Percentiles rank a stretch among this genome's conserved stretches.
Conservation (phyloP, 2,888 invertebrate genomes). For the Mesoligia furuncula region DNA sequence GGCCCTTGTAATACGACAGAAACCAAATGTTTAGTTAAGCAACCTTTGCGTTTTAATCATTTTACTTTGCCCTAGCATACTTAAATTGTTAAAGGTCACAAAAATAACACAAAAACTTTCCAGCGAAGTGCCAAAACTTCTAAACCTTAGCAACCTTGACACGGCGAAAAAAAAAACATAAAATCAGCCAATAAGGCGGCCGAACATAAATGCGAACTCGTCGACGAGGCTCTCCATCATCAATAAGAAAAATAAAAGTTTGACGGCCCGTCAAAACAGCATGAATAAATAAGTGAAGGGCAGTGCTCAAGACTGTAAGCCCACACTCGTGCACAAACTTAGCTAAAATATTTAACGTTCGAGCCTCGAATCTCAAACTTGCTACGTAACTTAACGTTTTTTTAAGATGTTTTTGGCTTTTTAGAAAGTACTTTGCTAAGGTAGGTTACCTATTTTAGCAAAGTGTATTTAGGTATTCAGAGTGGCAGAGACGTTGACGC, state of each 20-base stretch:
- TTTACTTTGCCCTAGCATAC: neutral
- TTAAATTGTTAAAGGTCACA: neutral
- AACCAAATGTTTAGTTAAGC: neutral
- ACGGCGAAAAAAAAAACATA: conserved; percentile 14
- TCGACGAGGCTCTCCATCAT: conserved; percentile 49
- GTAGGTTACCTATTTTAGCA: neutral
- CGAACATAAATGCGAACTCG: conserved; percentile 33
- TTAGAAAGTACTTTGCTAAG: conserved; percentile 20
- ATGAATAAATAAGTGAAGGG: conserved; percentile 77
- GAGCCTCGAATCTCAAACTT: conserved; percentile 66
- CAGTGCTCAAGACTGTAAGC: conserved; percentile 55
- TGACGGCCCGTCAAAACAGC: conserved; percentile 78
- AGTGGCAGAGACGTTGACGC: too few species aligned
- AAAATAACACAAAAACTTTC: conserved; percentile 18
- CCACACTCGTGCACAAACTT: conserved; percentile 69
- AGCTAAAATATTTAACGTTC: conserved; percentile 77
- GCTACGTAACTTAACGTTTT: conserved; percentile 67
- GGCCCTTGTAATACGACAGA: neutral
- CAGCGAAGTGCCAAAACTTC: conserved; percentile 19
- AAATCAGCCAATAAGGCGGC: conserved; percentile 38
- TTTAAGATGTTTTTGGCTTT: conserved; percentile 59
- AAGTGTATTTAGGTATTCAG: neutral
- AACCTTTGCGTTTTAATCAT: neutral
- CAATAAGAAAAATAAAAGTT: conserved; percentile 77
- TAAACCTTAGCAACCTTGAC: neutral